Conservation (phyloP, 2,797 vertebrate species). For the Arnoldichthys spilopterus region DNA sequence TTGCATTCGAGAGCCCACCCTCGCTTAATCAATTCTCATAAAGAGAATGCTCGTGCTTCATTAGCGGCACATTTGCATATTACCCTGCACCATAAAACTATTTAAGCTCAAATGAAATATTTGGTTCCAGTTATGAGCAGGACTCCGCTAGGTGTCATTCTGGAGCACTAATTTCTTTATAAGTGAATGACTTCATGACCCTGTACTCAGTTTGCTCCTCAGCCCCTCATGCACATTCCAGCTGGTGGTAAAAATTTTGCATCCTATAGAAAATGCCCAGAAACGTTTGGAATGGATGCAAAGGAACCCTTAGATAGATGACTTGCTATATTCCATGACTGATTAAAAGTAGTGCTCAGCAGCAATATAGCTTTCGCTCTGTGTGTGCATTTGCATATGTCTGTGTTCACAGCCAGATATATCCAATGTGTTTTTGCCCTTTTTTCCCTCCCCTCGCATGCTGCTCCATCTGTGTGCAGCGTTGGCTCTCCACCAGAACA, state of each 20-base stretch:
- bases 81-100: conserved; percentile 56
- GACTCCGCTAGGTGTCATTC: conserved; percentile 57
- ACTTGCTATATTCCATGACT: not conserved
- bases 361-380: not conserved
- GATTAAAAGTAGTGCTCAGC: conserved; percentile 8
- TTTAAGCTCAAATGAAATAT: conserved; percentile 74
- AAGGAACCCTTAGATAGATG: not conserved
- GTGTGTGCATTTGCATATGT: conserved; percentile 13
- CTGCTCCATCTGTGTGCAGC: conserved; percentile 62
- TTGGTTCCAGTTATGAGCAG: conserved; percentile 68
- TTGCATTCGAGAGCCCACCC: conserved; percentile 71
- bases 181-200: conserved; percentile 27
- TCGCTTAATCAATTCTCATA: conserved; percentile 79
- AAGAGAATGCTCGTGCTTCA: conserved; percentile 80
- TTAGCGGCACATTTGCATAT: conserved; percentile 77
- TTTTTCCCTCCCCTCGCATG: conserved; percentile 20
- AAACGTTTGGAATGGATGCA: not conserved
- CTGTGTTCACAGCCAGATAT: conserved; percentile 25
- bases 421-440: not conserved
- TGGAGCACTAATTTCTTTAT: conserved; percentile 41
- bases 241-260: not conserved
- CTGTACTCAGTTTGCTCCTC: not conserved
- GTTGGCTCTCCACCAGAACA: conserved; percentile 71
- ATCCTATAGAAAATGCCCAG: not conserved
- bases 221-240: not conserved